These are phyloP conservation scores for Boloria selene DNA, from an alignment of 2,888 invertebrate species.

Conservation along the genomic window DNA sequence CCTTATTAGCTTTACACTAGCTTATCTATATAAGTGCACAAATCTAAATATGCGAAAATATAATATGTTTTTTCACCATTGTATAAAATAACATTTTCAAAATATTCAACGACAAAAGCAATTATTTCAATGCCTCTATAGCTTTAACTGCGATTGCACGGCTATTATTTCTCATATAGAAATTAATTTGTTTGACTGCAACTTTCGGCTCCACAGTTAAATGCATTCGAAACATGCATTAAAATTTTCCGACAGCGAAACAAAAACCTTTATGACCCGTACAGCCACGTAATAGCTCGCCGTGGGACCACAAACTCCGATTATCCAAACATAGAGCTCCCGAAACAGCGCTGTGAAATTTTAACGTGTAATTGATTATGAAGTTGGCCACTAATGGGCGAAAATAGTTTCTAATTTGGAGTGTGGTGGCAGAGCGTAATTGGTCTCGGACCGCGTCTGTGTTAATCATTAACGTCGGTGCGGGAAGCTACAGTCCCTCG, in stretches of 20 bases:
- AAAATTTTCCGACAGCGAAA: conserved; percentile 67
- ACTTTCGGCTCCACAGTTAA: conserved; percentile 57
- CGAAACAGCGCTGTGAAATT: conserved; percentile 77
- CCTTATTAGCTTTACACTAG: conserved; percentile 47
- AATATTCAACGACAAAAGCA: conserved; percentile 11
- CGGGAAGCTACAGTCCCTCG: conserved; percentile 52
- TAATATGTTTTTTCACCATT: too few relatives aligned
- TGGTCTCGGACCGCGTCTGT: conserved; percentile 71
- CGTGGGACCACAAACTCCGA: conserved; percentile 81
- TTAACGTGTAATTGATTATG: conserved; percentile 81
- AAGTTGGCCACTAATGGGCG: conserved; percentile 80
- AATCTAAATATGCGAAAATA: too few relatives aligned
- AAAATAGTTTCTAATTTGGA: conserved; percentile 82
- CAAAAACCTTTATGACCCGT: conserved; percentile 75
- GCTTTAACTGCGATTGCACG: conserved; percentile 25
- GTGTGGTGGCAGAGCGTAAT: conserved; percentile 70
- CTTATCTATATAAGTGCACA: conserved; percentile 21
- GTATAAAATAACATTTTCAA: too few relatives aligned
- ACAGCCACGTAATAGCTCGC: conserved; percentile 72
- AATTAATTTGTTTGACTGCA: conserved; percentile 43
- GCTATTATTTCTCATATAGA: conserved; percentile 37
- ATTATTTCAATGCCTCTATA: conserved; percentile 16
- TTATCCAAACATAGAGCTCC: conserved; percentile 76
- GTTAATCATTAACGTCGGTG: conserved; percentile 73
- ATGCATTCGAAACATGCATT: conserved; percentile 70